These are phyloP conservation scores for Pseudobourletiella spinata DNA, from an alignment of 1,140 invertebrate genomes.

Conservation along the genomic window DNA sequence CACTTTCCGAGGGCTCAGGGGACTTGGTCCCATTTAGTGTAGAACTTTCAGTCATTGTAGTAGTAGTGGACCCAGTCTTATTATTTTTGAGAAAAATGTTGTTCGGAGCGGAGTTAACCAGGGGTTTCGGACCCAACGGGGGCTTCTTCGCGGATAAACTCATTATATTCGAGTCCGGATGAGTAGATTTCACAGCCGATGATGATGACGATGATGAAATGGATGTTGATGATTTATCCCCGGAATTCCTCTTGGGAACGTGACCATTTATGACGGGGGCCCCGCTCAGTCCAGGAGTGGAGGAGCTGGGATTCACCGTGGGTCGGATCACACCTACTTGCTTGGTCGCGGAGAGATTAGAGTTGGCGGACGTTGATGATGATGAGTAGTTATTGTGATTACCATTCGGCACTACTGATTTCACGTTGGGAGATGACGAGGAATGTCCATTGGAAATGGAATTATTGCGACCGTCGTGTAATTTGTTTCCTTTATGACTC, in stretches of 20 bases:
- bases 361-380: not conserved
- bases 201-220: not conserved
- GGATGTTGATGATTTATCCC: conserved; percentile 10
- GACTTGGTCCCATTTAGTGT: not conserved
- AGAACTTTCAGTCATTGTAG: conserved; percentile 3
- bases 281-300: not conserved
- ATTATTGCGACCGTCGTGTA: not conserved
- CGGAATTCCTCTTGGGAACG: conserved; percentile 3
- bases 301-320: conserved; percentile 32
- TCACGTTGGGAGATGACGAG: conserved; percentile 16
- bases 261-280: not conserved
- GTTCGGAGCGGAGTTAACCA: conserved; percentile 25
- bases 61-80: not conserved
- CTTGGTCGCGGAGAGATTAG: conserved; percentile 38
- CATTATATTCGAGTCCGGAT: not conserved
- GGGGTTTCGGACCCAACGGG: conserved; percentile 33
- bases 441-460: conserved; percentile 11
- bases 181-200: not conserved
- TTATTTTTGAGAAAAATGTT: conserved; percentile 1
- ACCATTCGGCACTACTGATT: too few species aligned
- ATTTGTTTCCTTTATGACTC: too few species aligned
- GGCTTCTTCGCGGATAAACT: too few species aligned
- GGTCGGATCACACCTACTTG: conserved; percentile 54
- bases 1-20: not conserved
- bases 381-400: not conserved